phyloP scores from a whole-genome alignment of 2,888 invertebrate species.

The Psococerastis gibbosa region DNA sequence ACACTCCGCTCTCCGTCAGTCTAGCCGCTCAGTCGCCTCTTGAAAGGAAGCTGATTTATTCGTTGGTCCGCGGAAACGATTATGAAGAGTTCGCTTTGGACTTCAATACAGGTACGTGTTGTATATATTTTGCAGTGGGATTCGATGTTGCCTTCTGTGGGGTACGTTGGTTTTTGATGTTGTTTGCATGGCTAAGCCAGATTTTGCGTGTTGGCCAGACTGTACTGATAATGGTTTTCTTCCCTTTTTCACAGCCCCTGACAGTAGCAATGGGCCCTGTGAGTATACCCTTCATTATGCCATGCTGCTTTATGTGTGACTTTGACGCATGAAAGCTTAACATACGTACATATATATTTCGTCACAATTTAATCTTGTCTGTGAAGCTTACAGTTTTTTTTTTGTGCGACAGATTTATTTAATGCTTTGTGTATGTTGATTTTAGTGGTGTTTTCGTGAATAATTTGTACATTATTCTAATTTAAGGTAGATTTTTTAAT shows the following conservation, averaged over 20 bases:
- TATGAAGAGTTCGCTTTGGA: constrained; percentile 76
- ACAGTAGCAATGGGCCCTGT: constrained; percentile 75
- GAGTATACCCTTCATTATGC: constrained; percentile 53
- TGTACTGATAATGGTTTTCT: constrained; percentile 20
- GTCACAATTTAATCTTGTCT: no score
- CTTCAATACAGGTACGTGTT: constrained; percentile 74
- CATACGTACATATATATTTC: no score
- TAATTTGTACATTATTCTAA: no score
- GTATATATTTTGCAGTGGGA: constrained; percentile 1
- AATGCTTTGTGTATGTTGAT: no score
- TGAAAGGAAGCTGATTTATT: constrained; percentile 75
- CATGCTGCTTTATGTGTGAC: no score
- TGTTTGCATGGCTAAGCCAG: no score
- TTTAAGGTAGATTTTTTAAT: no score
- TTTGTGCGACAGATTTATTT: no score
- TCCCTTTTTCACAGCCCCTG: constrained; percentile 57
- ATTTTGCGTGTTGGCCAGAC: constrained; percentile 6
- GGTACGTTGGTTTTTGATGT: no score
- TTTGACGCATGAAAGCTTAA: no score
- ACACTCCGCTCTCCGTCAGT: constrained; percentile 54
- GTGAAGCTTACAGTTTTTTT: no score
- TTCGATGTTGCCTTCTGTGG: not conserved
- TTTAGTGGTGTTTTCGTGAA: no score
- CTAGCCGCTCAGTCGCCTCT: constrained; percentile 77
- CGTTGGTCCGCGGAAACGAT: constrained; percentile 65